Conservation (phyloP, 2,888 invertebrate genomes). For the Thecophora atra region DNA sequence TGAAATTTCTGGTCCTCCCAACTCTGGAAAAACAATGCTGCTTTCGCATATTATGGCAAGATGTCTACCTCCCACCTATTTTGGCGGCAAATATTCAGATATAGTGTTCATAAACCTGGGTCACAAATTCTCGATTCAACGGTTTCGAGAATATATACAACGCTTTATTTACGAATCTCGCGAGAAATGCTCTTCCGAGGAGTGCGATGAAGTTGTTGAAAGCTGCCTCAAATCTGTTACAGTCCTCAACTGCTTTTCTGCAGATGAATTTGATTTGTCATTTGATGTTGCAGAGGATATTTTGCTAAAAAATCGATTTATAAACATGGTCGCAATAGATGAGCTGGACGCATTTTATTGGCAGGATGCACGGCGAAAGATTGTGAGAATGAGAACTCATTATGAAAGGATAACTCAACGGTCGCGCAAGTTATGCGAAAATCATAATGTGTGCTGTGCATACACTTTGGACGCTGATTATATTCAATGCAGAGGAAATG, state of each 20-base stretch:
- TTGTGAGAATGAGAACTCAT: slow-evolving; percentile 50
- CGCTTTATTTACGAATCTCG: slow-evolving; percentile 48
- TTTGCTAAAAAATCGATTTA: slow-evolving; percentile 61
- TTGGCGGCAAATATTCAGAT: slow-evolving; percentile 65
- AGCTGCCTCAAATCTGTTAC: slow-evolving; percentile 47
- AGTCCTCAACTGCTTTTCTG: slow-evolving; percentile 48
- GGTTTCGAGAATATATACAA: slow-evolving; percentile 62
- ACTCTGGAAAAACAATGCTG: slow-evolving; percentile 67
- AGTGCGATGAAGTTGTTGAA: slow-evolving; percentile 40
- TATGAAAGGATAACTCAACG: slow-evolving; percentile 47
- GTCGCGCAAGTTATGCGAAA: slow-evolving; percentile 47
- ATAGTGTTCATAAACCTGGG: slow-evolving; percentile 68
- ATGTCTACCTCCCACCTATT: slow-evolving; percentile 64
- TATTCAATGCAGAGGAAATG: slow-evolving; percentile 17
- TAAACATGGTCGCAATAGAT: slow-evolving; percentile 67
- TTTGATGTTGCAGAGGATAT: slow-evolving; percentile 59
- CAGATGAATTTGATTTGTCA: slow-evolving; percentile 51
- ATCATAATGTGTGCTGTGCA: slow-evolving; percentile 51
- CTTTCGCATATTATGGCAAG: slow-evolving; percentile 67
- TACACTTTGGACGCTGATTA: slow-evolving; percentile 51
- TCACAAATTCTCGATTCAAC: slow-evolving; percentile 65
- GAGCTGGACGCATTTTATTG: slow-evolving; percentile 69
- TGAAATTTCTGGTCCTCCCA: slow-evolving; percentile 67
- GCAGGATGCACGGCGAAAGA: slow-evolving; percentile 48
- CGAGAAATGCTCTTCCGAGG: slow-evolving; percentile 40